These are phyloP conservation scores for Donacobius atricapilla DNA, from an alignment of 2,113 vertebrate species.

Conservation along the genomic window DNA sequence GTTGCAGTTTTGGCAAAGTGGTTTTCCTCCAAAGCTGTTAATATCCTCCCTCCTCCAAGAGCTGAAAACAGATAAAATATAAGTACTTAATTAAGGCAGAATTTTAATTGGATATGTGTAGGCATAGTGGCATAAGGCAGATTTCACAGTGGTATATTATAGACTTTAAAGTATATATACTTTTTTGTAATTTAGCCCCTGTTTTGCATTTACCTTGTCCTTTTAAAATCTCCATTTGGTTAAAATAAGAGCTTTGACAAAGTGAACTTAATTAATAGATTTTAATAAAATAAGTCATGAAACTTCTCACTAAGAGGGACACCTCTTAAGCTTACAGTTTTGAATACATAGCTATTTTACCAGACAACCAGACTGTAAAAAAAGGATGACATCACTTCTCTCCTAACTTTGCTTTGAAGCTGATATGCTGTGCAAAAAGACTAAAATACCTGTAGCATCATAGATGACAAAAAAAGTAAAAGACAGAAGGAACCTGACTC, in stretches of 20 bases:
- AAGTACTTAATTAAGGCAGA: slow-evolving; percentile 59
- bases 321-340: neutral
- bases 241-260: neutral
- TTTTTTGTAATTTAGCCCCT: neutral
- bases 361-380: neutral
- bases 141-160: neutral
- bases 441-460: neutral
- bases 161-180: neutral
- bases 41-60: slow-evolving; percentile 42
- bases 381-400: neutral
- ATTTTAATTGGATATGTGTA: slow-evolving; percentile 63
- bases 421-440: neutral
- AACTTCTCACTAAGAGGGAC: neutral
- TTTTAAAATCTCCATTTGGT: neutral
- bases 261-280: neutral
- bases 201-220: neutral
- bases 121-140: slow-evolving; percentile 45
- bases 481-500: neutral
- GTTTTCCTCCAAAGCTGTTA: slow-evolving; percentile 52
- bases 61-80: slow-evolving; percentile 53
- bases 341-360: neutral
- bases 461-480: neutral
- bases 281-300: neutral
- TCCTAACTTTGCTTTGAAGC: neutral
- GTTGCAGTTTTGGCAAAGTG: slow-evolving; percentile 52